Conservation (phyloP, 2,113 vertebrate genomes). For the Trichechus manatus region DNA sequence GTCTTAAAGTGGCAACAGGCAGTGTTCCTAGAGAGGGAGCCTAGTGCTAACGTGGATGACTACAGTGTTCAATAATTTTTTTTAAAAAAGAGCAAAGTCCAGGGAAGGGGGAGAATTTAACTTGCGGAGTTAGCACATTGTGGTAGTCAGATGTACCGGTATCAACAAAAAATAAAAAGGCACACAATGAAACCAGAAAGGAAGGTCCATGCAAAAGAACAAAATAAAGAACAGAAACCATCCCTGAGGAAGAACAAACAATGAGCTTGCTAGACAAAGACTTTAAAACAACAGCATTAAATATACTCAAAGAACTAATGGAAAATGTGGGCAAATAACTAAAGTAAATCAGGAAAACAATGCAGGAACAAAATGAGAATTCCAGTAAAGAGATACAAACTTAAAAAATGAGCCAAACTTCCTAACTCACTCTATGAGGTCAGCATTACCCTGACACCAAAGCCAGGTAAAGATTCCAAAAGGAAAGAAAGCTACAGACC, state of each 20-base stretch:
- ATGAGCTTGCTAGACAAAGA: neutral
- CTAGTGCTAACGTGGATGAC: too few species aligned
- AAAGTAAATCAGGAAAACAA: neutral
- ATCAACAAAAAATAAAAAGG: neutral
- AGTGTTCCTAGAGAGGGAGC: too few species aligned
- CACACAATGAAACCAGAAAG: neutral
- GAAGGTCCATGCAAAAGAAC: neutral
- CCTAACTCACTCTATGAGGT: too few species aligned
- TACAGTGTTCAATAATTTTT: too few species aligned
- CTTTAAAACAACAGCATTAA: neutral
- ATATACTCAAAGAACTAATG: neutral
- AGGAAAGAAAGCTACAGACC: too few species aligned
- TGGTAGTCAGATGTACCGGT: neutral
- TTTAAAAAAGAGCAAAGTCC: too few species aligned
- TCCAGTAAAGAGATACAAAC: neutral
- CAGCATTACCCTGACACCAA: too few species aligned
- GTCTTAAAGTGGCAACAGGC: too few species aligned
- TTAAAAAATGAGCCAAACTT: neutral
- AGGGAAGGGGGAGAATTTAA: neutral
- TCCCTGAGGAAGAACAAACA: neutral
- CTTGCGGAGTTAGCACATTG: neutral
- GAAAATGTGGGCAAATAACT: neutral
- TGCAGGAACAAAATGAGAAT: neutral
- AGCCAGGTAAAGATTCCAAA: too few species aligned
- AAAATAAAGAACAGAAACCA: neutral